Evolutionary conservation across 92 coral and sea anemone species (phyloP).

Genomic region (Siderastrea radians): DNA sequence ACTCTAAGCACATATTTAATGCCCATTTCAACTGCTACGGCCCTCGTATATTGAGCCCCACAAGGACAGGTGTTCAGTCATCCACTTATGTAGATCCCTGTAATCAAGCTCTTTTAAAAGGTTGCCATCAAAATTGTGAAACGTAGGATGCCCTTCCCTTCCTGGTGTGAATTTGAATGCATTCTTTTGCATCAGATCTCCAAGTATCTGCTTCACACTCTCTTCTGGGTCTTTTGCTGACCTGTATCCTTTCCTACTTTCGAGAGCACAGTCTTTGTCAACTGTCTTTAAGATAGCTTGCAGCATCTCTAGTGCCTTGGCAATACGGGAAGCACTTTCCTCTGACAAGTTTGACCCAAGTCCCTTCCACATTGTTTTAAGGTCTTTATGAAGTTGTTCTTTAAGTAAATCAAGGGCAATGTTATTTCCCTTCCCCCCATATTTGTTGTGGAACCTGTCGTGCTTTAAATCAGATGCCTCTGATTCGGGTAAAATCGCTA

Average conservation of each 20-base stretch:
- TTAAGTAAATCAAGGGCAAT: constrained; percentile 54
- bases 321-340: constrained; percentile 43
- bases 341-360: constrained; percentile 63
- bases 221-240: constrained; percentile 29
- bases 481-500: constrained; percentile 40
- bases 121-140: constrained; percentile 31
- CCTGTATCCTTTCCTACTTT: constrained; percentile 22
- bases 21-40: no score
- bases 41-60: constrained; percentile 73
- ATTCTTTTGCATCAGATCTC: constrained; percentile 30
- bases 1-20: no score
- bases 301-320: constrained; percentile 43
- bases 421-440: constrained; percentile 57
- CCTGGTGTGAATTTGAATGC: constrained; percentile 25
- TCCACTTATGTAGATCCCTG: constrained; percentile 75
- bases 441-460: constrained; percentile 49
- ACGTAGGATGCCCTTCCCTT: constrained; percentile 73
- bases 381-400: constrained; percentile 43
- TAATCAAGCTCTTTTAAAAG: constrained; percentile 55
- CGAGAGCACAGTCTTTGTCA: constrained; percentile 45
- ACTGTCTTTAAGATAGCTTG: no score
- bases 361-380: constrained; percentile 68
- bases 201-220: constrained; percentile 42
- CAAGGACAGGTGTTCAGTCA: constrained; percentile 39
- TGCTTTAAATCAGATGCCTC: constrained; percentile 36